Conservation (phyloP, 2,797 vertebrate genomes). For the Peromyscus attwateri region DNA sequence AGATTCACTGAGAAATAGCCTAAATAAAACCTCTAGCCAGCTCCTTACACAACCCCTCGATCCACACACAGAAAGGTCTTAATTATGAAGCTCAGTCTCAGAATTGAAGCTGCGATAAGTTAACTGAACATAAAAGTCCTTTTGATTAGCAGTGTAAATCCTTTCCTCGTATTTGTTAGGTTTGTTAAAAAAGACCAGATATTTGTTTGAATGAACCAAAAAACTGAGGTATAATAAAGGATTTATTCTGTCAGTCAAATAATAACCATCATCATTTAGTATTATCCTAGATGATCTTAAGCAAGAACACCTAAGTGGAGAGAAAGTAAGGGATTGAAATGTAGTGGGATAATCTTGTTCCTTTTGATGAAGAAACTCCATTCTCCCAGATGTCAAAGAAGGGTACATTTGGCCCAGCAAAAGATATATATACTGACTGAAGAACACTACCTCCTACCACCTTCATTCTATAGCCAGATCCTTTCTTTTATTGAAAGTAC, state of each 20-base stretch:
- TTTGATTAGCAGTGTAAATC: neutral
- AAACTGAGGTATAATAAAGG: neutral
- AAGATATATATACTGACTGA: neutral
- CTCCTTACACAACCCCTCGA: neutral
- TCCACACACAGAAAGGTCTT: neutral
- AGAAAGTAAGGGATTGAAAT: neutral
- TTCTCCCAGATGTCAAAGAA: neutral
- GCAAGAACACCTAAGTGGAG: neutral
- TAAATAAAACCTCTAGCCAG: neutral
- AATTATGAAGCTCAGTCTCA: neutral
- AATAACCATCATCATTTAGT: neutral
- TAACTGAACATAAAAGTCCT: neutral
- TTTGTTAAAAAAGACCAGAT: constrained; percentile 8
- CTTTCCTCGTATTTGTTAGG: neutral
- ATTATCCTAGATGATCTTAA: constrained; percentile 10
- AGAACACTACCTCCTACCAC: neutral
- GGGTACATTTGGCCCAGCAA: neutral
- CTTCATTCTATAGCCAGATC: neutral
- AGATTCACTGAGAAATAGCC: neutral
- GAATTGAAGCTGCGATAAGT: constrained; percentile 4
- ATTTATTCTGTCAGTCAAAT: neutral
- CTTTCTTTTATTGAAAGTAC: neutral
- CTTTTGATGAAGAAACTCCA: neutral
- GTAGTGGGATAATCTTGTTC: neutral
- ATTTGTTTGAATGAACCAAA: neutral